A percentile compares a stretch with the other conserved stretches of the same genome.
phyloP scores from a whole-genome alignment of 2,888 invertebrate species.

The Plagodis pulveraria region DNA sequence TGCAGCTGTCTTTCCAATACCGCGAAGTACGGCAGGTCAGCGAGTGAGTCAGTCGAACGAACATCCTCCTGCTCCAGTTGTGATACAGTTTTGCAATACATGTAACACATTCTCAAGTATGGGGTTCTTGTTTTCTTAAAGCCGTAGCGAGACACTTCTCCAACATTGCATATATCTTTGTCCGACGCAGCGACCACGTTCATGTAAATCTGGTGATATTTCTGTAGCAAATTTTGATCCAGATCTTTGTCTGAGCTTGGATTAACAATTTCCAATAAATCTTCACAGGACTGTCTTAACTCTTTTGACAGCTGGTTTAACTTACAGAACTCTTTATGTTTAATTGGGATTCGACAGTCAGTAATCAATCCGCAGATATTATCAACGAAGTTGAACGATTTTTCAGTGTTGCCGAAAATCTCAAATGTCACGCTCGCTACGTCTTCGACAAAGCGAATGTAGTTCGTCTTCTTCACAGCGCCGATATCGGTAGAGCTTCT shows the following conservation, averaged over 20 bases:
- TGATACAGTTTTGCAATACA: constrained; percentile 84
- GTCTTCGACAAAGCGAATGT: constrained; percentile 78
- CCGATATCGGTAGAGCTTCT: constrained; percentile 70
- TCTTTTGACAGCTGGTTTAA: constrained; percentile 75
- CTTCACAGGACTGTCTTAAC: constrained; percentile 77
- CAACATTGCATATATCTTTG: constrained; percentile 73
- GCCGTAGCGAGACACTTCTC: constrained; percentile 67
- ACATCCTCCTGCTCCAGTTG: constrained; percentile 75
- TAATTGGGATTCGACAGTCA: constrained; percentile 77
- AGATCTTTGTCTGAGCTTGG: constrained; percentile 49
- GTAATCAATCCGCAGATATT: constrained; percentile 74
- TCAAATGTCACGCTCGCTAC: constrained; percentile 79
- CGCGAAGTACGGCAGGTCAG: constrained; percentile 75
- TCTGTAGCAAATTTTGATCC: constrained; percentile 68
- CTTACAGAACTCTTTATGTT: constrained; percentile 79
- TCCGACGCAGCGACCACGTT: constrained; percentile 77
- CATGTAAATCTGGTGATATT: constrained; percentile 80
- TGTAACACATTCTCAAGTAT: constrained; percentile 83
- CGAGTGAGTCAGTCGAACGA: constrained; percentile 47
- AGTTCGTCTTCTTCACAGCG: constrained; percentile 76
- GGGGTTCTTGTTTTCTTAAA: constrained; percentile 71
- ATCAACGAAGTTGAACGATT: constrained; percentile 73
- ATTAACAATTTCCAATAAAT: constrained; percentile 68
- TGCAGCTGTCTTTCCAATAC: constrained; percentile 83
- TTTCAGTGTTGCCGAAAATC: constrained; percentile 77